Evolutionary conservation across 2,888 invertebrate species (phyloP).

Genomic region (Anthrax anthrax): DNA sequence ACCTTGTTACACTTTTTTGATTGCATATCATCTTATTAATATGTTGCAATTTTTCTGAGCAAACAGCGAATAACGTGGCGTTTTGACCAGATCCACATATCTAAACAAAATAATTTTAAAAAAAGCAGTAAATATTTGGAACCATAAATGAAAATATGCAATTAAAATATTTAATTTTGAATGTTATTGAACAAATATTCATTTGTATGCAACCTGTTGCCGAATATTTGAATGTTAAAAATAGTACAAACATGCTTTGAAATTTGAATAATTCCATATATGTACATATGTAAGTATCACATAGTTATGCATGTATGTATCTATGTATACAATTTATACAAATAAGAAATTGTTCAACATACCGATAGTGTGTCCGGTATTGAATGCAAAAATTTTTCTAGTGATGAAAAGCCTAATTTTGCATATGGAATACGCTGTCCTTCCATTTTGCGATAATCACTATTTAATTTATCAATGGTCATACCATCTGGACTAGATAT

Average conservation of each 20-base stretch:
- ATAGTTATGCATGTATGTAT: no score
- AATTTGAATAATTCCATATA: no score
- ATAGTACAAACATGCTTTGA: no score
- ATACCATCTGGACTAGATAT: conserved; percentile 10
- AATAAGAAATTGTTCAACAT: not conserved
- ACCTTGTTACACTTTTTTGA: conserved; percentile 8
- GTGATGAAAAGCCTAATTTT: conserved; percentile 6
- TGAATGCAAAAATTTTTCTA: conserved; percentile 9
- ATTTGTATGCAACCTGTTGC: no score
- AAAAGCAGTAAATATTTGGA: no score
- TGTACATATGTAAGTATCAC: no score
- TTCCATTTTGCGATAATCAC: conserved; percentile 8
- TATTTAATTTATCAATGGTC: conserved; percentile 8
- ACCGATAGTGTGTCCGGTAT: conserved; percentile 10
- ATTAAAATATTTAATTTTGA: no score
- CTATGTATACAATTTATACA: no score
- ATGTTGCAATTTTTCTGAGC: conserved; percentile 16
- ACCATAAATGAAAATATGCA: no score
- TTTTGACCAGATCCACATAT: conserved; percentile 4
- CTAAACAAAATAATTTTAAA: not conserved
- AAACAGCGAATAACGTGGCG: conserved; percentile 6
- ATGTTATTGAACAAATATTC: no score
- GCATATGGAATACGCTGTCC: conserved; percentile 8
- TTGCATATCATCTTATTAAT: conserved; percentile 10
- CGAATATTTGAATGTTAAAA: no score